A percentile compares a stretch with the other conserved stretches of the same genome.
Conservation (phyloP, 92 coral and sea anemone genomes). For the Palythoa grandiflora region DNA sequence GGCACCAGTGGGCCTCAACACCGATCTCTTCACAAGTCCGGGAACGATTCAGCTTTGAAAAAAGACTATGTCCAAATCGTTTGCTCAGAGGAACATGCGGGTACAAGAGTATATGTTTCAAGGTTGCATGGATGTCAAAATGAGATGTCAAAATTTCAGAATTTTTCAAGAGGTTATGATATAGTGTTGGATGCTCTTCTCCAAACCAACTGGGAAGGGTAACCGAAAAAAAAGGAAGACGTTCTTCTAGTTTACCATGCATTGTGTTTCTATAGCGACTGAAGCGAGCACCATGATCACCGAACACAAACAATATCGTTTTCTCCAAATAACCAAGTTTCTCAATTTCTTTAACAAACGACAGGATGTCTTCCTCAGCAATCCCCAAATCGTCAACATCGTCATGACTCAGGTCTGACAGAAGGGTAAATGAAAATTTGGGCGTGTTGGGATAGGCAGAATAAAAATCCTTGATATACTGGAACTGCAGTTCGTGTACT, state of each 20-base stretch:
- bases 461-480: slow-evolving; percentile 69
- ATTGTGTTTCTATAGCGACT: slow-evolving; percentile 65
- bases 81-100: slow-evolving; percentile 44
- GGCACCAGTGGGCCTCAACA: slow-evolving; percentile 72
- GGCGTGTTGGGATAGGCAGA: slow-evolving; percentile 68
- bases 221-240: slow-evolving; percentile 67
- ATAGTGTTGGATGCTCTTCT: slow-evolving; percentile 27
- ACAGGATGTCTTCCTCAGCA: slow-evolving; percentile 58
- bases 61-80: slow-evolving; percentile 58
- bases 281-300: slow-evolving; percentile 70
- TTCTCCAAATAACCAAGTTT: slow-evolving; percentile 49
- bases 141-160: slow-evolving; percentile 64
- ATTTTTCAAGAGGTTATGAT: slow-evolving; percentile 46
- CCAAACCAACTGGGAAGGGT: slow-evolving; percentile 66
- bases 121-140: slow-evolving; percentile 70
- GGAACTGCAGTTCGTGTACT: slow-evolving; percentile 65
- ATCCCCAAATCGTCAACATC: slow-evolving; percentile 54
- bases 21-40: slow-evolving; percentile 63
- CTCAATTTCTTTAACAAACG: slow-evolving; percentile 51
- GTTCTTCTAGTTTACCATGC: slow-evolving; percentile 72
- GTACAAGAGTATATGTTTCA: slow-evolving; percentile 58
- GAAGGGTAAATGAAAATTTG: slow-evolving; percentile 55
- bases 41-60: slow-evolving; percentile 36
- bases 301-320: slow-evolving; percentile 56
- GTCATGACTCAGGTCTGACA: slow-evolving; percentile 60